Percentiles rank a stretch among this genome's conserved stretches.
phyloP scores from a whole-genome alignment of 2,888 invertebrate species.

The Chironomus riparius region DNA sequence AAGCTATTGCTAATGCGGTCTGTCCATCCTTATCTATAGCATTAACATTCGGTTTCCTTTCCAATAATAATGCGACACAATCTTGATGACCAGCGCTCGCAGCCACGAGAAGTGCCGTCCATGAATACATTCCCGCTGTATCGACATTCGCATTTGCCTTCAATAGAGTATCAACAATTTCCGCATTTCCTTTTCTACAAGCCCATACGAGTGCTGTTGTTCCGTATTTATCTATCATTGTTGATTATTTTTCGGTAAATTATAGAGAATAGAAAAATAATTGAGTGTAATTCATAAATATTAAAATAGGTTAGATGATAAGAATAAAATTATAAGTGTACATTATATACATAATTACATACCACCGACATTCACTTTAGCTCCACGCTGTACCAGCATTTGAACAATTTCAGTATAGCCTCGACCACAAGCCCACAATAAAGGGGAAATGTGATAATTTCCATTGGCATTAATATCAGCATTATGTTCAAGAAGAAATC shows the following conservation, averaged over 20 bases:
- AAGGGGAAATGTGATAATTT: slow-evolving; percentile 80
- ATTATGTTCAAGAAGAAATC: slow-evolving; percentile 68
- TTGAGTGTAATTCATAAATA: slow-evolving; percentile 29
- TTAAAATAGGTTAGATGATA: slow-evolving; percentile 4
- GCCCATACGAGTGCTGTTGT: slow-evolving; percentile 97
- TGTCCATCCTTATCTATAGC: slow-evolving; percentile 93
- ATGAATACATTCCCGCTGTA: slow-evolving; percentile 94
- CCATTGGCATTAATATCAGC: slow-evolving; percentile 94
- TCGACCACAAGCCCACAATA: slow-evolving; percentile 87
- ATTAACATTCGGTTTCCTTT: slow-evolving; percentile 88
- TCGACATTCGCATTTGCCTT: slow-evolving; percentile 82
- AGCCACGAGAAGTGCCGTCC: slow-evolving; percentile 74
- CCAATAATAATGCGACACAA: slow-evolving; percentile 65
- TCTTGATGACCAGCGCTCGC: slow-evolving; percentile 62
- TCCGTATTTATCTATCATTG: slow-evolving; percentile 56
- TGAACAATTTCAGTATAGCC: slow-evolving; percentile 80
- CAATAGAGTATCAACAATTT: slow-evolving; percentile 72
- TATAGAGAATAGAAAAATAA: neutral
- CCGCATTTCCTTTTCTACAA: slow-evolving; percentile 78
- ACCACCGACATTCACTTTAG: slow-evolving; percentile 86
- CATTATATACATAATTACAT: slow-evolving; percentile 34
- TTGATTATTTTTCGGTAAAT: neutral
- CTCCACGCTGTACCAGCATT: slow-evolving; percentile 72
- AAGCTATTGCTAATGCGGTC: slow-evolving; percentile 86
- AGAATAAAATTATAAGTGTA: neutral